These are phyloP conservation scores for Sylvietta virens DNA, from an alignment of 2,113 vertebrate genomes.

Conservation along the genomic window DNA sequence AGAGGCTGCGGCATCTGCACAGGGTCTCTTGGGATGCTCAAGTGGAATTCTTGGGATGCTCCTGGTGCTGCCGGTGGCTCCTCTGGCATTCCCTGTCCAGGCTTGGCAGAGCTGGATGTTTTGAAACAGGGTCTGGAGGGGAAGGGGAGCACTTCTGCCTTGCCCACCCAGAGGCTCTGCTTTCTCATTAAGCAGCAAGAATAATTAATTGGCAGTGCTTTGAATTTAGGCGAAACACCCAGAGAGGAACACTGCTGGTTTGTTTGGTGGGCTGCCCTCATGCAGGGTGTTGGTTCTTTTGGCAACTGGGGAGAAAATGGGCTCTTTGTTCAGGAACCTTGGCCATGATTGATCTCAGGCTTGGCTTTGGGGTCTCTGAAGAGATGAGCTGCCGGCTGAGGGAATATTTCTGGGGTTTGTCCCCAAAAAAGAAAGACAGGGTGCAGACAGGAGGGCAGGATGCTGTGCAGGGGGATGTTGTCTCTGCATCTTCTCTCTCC, in stretches of 20 bases:
- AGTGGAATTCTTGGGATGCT: background rate
- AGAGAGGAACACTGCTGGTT: background rate
- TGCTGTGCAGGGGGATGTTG: background rate
- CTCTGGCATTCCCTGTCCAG: rapidly evolving
- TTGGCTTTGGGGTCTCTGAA: background rate
- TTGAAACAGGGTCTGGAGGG: background rate
- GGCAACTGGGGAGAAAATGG: background rate
- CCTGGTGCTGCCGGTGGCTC: rapidly evolving
- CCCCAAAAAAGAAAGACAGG: background rate
- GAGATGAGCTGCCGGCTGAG: background rate
- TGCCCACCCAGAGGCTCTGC: rapidly evolving
- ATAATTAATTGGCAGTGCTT: background rate
- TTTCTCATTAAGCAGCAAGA: background rate
- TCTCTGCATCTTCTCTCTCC: background rate
- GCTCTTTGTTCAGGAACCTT: background rate
- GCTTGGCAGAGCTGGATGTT: background rate
- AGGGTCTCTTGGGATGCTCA: rapidly evolving
- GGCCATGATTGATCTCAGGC: rapidly evolving
- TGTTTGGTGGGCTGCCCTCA: background rate
- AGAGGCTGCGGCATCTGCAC: rapidly evolving
- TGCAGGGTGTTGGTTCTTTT: background rate
- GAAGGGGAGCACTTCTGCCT: background rate
- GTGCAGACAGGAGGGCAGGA: background rate
- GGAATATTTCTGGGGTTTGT: background rate
- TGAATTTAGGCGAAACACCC: background rate